Evolutionary conservation across 2,113 vertebrate species (phyloP), one percentile per base, ranked within the genome.

Genomic region (Muntiacus muntjak): DNA sequence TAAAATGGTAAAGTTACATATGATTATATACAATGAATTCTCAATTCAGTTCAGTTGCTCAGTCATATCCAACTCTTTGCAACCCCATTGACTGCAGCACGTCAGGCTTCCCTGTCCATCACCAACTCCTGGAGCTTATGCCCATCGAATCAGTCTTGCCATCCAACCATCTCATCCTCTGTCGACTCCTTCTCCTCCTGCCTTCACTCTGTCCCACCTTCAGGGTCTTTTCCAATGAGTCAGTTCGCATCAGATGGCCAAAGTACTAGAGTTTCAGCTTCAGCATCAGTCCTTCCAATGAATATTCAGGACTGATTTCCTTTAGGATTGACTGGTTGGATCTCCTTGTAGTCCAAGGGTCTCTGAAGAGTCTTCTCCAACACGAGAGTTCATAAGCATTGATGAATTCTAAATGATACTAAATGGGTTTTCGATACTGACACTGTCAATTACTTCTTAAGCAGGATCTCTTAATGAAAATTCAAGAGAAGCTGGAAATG

Each of bases 121-220:
- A 23, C 64, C 19, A 36, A 71, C 17, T 36, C 19, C 19, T 0
- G 9, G 64, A 36, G n/a, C 19, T 23, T 23, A 71, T 71, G n/a
- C 9, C n/a, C n/a, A 71, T 23, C 5, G 0, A 71, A 23, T 21
- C 0, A 1, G 64, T 71, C 17, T 21, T 36, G 64, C 64, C n/a
- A 71, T 36, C n/a, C n/a, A 71, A 71, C 64, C n/a, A 71, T 71
- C 64, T 71, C 64, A 71, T 71, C n/a, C n/a, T 71, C n/a, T 36
- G 10, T 71, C 11, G 2, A 40, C 19, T 10, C 19, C 19, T 71
- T 71, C n/a, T 71, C 67, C n/a, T 71, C n/a, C n/a, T 71, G 67
- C n/a, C n/a, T 71, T 71, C 67, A 71, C 23, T 71, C n/a, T 71
- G 9, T 71, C 19, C 10, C n/a, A 71, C 10, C 19, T 12, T 71